These are phyloP conservation scores for Enoplosus armatus DNA, from an alignment of 2,797 vertebrate genomes.

Conservation along the genomic window DNA sequence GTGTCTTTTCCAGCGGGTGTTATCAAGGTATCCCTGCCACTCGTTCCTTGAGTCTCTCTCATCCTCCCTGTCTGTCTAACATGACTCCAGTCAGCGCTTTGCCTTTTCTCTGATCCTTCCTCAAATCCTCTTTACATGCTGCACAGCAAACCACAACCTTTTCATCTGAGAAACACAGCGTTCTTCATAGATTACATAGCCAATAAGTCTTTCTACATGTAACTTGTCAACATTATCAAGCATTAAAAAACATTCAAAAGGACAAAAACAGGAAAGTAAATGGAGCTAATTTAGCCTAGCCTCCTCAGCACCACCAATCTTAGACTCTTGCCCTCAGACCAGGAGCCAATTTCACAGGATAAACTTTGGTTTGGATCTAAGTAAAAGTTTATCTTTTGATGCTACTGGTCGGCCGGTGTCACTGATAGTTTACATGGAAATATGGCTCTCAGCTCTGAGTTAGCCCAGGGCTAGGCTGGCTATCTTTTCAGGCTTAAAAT, in stretches of 20 bases:
- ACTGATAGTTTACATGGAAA: no score
- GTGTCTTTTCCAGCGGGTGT: background rate
- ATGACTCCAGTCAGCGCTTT: constrained; percentile 4
- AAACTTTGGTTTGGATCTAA: background rate
- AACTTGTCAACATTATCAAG: background rate
- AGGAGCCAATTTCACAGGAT: background rate
- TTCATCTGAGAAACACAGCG: background rate
- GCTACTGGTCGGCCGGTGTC: background rate
- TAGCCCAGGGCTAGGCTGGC: background rate
- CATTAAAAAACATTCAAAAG: background rate
- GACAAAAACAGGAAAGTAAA: background rate
- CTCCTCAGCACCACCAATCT: background rate
- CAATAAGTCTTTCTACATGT: background rate
- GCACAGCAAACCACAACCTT: background rate
- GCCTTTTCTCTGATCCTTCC: constrained; percentile 20
- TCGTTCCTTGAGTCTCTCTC: constrained; percentile 3
- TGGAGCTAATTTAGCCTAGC: background rate
- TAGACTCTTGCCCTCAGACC: background rate
- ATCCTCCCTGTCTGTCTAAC: background rate
- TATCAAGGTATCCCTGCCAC: background rate
- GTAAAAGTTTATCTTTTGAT: background rate
- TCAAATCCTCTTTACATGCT: constrained; percentile 32
- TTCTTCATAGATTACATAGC: constrained; percentile 1
- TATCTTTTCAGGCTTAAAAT: no score
- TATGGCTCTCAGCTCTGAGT: background rate